phyloP scores from a whole-genome alignment of 2,797 vertebrate species.

The Zalophus californianus region DNA sequence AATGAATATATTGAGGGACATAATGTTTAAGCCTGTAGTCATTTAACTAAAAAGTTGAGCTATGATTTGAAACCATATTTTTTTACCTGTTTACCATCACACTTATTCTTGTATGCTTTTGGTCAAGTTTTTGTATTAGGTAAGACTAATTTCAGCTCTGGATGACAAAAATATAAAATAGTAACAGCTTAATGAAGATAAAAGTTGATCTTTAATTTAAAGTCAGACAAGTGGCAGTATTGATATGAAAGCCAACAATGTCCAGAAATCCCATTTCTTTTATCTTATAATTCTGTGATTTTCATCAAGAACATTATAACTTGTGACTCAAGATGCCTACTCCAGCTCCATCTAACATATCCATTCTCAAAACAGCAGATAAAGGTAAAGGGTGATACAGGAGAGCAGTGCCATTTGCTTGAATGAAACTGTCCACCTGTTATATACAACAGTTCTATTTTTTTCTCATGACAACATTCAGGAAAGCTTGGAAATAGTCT shows the following conservation, averaged over 20 bases:
- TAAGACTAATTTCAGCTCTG: background rate
- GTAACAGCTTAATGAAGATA: background rate
- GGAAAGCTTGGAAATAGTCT: background rate
- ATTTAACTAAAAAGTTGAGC: background rate
- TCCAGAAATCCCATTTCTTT: background rate
- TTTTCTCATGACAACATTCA: background rate
- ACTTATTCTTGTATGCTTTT: background rate
- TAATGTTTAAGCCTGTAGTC: background rate
- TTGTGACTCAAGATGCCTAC: background rate
- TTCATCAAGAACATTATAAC: background rate
- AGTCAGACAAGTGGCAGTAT: background rate
- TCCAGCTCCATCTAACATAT: background rate
- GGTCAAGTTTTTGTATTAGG: background rate
- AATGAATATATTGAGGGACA: background rate
- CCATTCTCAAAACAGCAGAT: background rate
- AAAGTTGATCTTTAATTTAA: conserved; percentile 18
- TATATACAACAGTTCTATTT: background rate
- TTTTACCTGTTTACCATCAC: background rate
- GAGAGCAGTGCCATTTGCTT: background rate
- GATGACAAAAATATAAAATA: background rate
- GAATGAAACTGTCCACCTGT: background rate
- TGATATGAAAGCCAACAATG: background rate
- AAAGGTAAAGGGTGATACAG: background rate
- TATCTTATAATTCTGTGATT: background rate
- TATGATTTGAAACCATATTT: background rate